Conservation (phyloP, 2,797 vertebrate genomes). For the Sebastes nivosus region DNA sequence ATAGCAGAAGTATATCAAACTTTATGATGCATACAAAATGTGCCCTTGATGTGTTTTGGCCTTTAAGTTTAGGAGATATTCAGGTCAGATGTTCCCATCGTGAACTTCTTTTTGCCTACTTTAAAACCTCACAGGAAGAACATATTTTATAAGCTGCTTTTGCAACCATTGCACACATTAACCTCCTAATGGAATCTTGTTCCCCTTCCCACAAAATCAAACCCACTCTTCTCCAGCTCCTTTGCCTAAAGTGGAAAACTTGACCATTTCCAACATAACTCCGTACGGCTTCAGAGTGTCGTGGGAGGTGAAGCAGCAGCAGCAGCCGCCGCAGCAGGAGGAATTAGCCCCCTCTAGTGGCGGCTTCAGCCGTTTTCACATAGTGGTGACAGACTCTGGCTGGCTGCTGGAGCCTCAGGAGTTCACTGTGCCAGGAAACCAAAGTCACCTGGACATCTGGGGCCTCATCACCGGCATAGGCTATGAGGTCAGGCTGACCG, state of each 20-base stretch:
- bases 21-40: constrained; percentile 23
- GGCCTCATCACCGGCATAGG: constrained; percentile 98
- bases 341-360: constrained; percentile 67
- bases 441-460: constrained; percentile 90
- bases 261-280: constrained; percentile 91
- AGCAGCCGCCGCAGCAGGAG: constrained; percentile 73
- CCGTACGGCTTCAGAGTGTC: constrained; percentile 94
- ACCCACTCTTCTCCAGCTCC: constrained; percentile 83
- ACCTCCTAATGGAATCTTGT: constrained; percentile 71
- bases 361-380: constrained; percentile 89
- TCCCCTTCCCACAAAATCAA: constrained; percentile 41
- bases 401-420: constrained; percentile 95
- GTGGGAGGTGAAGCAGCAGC: constrained; percentile 82
- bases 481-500: constrained; percentile 95
- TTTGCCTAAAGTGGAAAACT: constrained; percentile 94
- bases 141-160: constrained; percentile 61
- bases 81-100: neutral
- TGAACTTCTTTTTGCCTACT: neutral
- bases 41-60: constrained; percentile 16
- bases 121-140: constrained; percentile 12
- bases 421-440: constrained; percentile 90
- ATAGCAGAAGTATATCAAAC: neutral
- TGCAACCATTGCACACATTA: constrained; percentile 78
- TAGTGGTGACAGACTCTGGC: constrained; percentile 95
- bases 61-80: neutral